A percentile compares a stretch with the other conserved stretches of the same genome.
phyloP scores from a whole-genome alignment of 2,113 vertebrate species.

The Antennarius striatus region DNA sequence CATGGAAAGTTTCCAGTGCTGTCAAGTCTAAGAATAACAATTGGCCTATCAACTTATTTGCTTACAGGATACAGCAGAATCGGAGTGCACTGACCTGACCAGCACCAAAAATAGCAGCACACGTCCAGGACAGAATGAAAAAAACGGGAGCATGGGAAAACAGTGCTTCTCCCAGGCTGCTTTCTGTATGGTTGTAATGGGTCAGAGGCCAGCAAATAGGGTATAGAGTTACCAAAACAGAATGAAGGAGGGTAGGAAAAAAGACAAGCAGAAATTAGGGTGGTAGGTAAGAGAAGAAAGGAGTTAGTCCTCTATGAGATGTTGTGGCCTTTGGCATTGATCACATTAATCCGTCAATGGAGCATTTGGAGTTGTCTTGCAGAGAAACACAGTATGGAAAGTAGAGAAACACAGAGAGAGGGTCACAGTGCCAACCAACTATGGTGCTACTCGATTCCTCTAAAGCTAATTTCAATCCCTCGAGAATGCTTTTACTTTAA shows the following conservation, averaged over 20 bases:
- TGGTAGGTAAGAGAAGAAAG: no score
- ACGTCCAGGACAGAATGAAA: slow-evolving; percentile 20
- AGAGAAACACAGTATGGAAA: neutral
- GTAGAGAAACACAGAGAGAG: slow-evolving; percentile 3
- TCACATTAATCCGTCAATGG: slow-evolving; percentile 26
- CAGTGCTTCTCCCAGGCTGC: slow-evolving; percentile 17
- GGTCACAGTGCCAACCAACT: slow-evolving; percentile 5
- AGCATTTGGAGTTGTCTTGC: slow-evolving; percentile 9
- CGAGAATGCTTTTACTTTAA: neutral
- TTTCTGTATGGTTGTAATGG: slow-evolving; percentile 17
- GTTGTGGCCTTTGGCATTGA: slow-evolving; percentile 36
- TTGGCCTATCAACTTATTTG: slow-evolving; percentile 64
- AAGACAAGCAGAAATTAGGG: no score
- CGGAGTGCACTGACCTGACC: slow-evolving; percentile 46
- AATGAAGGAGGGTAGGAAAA: slow-evolving; percentile 1
- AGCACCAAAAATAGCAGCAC: slow-evolving; percentile 56
- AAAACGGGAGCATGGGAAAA: slow-evolving; percentile 55
- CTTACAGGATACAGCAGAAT: slow-evolving; percentile 64
- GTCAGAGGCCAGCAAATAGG: slow-evolving; percentile 10
- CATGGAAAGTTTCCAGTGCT: slow-evolving; percentile 45
- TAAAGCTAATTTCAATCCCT: neutral
- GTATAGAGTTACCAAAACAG: neutral
- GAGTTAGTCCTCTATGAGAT: slow-evolving; percentile 8
- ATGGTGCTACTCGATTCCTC: neutral
- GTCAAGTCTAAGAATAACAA: slow-evolving; percentile 74